Percentiles rank a stretch among this genome's conserved stretches.
phyloP scores from a whole-genome alignment of 2,113 vertebrate genomes.

The Gorilla gorilla region DNA sequence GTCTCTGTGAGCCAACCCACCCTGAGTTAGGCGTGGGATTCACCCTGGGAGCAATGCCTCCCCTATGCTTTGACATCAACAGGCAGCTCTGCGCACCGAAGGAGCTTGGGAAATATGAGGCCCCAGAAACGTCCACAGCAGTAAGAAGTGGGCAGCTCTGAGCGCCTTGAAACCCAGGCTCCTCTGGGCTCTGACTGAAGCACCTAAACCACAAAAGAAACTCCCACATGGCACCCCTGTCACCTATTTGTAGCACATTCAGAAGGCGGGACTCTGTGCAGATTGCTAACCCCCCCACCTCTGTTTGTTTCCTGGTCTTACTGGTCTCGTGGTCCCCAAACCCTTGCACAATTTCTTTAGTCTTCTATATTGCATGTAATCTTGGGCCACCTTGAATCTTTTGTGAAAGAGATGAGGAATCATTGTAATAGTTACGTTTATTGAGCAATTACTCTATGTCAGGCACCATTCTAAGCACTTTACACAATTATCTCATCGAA shows the following conservation, averaged over 20 bases:
- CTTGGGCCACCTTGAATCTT: background rate
- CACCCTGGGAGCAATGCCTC: background rate
- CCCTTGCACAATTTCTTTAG: background rate
- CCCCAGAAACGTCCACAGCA: background rate
- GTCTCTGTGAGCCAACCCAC: background rate
- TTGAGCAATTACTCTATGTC: background rate
- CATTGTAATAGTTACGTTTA: background rate
- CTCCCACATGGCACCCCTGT: rapidly evolving
- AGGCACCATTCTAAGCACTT: background rate
- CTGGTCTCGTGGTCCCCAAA: background rate
- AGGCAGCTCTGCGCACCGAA: rapidly evolving
- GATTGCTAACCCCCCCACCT: no score
- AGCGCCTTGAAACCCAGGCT: background rate
- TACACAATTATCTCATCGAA: background rate
- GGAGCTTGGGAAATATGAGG: background rate
- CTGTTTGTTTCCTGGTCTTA: background rate
- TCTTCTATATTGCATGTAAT: background rate
- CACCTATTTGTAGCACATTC: background rate
- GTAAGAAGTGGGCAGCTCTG: background rate
- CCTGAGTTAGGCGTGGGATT: background rate
- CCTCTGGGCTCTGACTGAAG: background rate
- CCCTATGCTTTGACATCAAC: background rate
- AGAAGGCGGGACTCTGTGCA: no score
- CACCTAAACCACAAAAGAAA: background rate
- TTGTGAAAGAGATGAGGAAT: background rate